phyloP scores from a whole-genome alignment of 2,888 invertebrate species.

The Anthophora plumipes region DNA sequence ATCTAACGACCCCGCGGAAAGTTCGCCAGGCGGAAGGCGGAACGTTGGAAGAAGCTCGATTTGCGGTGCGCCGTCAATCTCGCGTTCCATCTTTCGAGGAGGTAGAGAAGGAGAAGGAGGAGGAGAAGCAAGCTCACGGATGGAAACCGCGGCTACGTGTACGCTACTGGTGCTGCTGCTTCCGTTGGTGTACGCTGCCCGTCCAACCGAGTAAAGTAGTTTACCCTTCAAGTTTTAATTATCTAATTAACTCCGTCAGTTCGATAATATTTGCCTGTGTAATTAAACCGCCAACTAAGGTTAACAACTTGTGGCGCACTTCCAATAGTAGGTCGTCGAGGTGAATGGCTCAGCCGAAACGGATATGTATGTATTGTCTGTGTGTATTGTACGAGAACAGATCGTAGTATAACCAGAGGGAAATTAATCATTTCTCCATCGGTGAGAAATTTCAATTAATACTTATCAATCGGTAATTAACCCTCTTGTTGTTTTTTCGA shows the following conservation, averaged over 20 bases:
- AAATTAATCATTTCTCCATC: too few species aligned
- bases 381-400: conserved; percentile 26
- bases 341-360: conserved; percentile 22
- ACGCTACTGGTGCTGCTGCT: too few species aligned
- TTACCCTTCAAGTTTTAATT: conserved; percentile 80
- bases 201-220: conserved; percentile 66
- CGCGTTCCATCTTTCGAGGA: conserved; percentile 50
- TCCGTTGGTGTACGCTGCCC: conserved; percentile 23
- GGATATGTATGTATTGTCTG: conserved; percentile 8
- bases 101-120: conserved; percentile 4
- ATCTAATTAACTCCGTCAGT: conserved; percentile 79
- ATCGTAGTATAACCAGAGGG: neutral
- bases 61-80: conserved; percentile 57
- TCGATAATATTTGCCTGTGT: conserved; percentile 80
- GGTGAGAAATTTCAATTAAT: too few species aligned
- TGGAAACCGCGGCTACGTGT: neutral
- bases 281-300: conserved; percentile 76
- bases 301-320: conserved; percentile 68
- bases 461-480: too few species aligned
- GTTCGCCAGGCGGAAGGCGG: conserved; percentile 27
- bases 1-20: conserved; percentile 37
- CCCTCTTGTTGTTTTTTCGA: too few species aligned
- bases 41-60: conserved; percentile 44
- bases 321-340: conserved; percentile 65
- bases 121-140: neutral